Percentiles rank a stretch among this genome's conserved stretches.
Evolutionary conservation across 2,113 vertebrate genomes (phyloP).

Genomic region (Vombatus ursinus): DNA sequence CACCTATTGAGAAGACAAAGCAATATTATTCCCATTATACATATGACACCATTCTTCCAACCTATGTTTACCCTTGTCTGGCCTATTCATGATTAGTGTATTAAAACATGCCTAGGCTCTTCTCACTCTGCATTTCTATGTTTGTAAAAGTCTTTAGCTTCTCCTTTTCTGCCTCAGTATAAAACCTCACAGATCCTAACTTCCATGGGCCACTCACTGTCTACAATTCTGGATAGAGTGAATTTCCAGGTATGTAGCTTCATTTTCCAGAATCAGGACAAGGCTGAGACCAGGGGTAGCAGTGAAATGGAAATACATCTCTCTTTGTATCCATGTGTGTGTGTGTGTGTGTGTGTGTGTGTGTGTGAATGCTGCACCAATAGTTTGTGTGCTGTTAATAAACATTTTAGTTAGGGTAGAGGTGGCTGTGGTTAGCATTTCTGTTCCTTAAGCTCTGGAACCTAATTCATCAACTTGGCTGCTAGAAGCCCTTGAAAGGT

Average conservation of each 20-base stretch:
- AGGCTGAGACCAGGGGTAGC: neutral
- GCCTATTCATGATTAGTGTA: neutral
- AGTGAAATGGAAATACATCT: neutral
- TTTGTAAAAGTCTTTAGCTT: neutral
- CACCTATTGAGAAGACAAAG: neutral
- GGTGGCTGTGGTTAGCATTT: neutral
- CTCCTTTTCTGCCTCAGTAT: neutral
- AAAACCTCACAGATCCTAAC: neutral
- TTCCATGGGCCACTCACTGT: neutral
- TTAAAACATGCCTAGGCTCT: neutral
- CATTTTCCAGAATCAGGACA: neutral
- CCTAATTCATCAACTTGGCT: neutral
- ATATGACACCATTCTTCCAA: neutral
- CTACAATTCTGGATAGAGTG: neutral
- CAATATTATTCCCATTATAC: neutral
- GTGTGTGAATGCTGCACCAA: too few species aligned
- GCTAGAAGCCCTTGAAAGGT: neutral
- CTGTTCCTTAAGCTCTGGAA: neutral
- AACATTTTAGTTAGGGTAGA: neutral
- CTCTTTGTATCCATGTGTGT: too few species aligned
- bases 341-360: too few species aligned
- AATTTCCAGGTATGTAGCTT: neutral
- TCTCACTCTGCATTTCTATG: neutral
- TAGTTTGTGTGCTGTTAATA: neutral
- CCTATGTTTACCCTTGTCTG: neutral